Conservation (phyloP, 2,113 vertebrate species). For the Clarias batrachus region DNA sequence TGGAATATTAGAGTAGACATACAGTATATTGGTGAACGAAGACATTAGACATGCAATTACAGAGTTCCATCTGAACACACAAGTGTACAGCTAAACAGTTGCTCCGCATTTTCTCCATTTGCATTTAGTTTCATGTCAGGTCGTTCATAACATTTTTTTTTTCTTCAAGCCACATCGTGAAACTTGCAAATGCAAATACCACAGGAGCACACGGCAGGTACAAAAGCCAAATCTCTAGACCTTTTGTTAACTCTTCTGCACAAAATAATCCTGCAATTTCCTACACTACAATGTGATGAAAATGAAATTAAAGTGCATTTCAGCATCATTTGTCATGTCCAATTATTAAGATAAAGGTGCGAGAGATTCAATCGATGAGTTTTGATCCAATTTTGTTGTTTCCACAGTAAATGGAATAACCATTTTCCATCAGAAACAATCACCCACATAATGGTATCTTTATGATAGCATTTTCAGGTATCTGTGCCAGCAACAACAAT, state of each 20-base stretch:
- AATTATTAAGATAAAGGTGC: background rate
- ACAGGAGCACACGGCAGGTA: background rate
- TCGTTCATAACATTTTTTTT: background rate
- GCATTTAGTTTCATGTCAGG: background rate
- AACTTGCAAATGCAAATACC: background rate
- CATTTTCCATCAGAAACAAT: background rate
- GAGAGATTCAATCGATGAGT: background rate
- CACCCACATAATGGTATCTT: background rate
- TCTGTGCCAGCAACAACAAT: background rate
- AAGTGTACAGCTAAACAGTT: background rate
- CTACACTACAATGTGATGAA: background rate
- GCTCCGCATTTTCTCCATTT: background rate
- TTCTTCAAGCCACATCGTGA: background rate
- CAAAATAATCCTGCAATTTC: background rate
- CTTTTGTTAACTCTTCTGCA: background rate
- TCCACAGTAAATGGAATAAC: conserved; percentile 10
- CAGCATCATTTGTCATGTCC: background rate
- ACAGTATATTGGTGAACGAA: background rate
- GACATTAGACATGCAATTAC: background rate
- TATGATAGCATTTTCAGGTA: background rate
- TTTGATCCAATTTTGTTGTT: background rate
- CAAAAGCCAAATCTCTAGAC: background rate
- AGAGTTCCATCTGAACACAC: background rate
- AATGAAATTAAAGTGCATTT: background rate
- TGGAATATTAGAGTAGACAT: background rate